phyloP scores from a whole-genome alignment of 2,113 vertebrate species.

The Chrysemys picta region DNA sequence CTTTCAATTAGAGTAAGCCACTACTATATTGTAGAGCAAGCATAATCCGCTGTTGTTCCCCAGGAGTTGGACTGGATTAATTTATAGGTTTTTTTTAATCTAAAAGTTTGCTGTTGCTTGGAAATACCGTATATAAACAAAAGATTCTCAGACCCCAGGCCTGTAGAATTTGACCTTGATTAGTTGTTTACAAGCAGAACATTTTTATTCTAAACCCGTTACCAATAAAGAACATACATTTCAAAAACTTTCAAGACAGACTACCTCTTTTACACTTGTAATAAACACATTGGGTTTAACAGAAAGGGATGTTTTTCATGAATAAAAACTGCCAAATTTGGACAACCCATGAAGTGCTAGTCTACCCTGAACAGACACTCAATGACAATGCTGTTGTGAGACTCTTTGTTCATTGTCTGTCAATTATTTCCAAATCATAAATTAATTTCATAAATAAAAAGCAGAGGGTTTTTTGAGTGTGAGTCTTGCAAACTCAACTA shows the following conservation, averaged over 20 bases:
- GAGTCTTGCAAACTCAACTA: neutral
- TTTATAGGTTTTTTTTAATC: neutral
- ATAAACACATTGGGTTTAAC: constrained; percentile 7
- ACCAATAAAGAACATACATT: constrained; percentile 16
- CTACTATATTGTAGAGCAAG: neutral
- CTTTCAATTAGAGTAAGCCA: no score
- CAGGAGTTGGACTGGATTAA: neutral
- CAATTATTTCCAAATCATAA: neutral
- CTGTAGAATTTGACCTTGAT: neutral
- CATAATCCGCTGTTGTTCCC: neutral
- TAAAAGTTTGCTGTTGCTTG: neutral
- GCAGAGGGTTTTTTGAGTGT: neutral
- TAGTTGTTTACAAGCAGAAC: neutral
- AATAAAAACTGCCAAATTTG: neutral
- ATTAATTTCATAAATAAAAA: neutral
- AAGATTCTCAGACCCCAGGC: constrained; percentile 4
- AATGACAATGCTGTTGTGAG: rapidly evolving
- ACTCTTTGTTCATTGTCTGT: neutral
- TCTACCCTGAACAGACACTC: neutral
- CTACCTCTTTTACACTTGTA: constrained; percentile 2
- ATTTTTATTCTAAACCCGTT: neutral
- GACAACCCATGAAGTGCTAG: neutral
- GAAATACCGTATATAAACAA: constrained; percentile 6
- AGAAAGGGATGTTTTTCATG: neutral
- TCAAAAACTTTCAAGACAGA: neutral